phyloP scores from a whole-genome alignment of 1,140 invertebrate species.

The Phenacoccus solenopsis region DNA sequence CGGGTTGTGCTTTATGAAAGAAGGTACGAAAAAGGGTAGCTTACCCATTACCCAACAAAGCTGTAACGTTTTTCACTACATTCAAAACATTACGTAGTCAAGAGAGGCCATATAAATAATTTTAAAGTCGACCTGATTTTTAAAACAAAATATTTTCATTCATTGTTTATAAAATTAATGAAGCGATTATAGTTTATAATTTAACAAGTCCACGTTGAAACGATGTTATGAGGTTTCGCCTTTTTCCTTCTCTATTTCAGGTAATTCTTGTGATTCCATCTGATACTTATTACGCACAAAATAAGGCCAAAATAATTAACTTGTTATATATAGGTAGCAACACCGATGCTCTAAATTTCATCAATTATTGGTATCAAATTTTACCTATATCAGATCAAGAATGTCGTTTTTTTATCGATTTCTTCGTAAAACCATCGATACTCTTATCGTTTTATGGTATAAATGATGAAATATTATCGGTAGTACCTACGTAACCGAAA shows the following conservation, averaged over 20 bases:
- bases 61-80: not conserved
- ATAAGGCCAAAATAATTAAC: not conserved
- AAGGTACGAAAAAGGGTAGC: not conserved
- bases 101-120: not conserved
- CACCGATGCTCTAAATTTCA: not conserved
- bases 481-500: not conserved
- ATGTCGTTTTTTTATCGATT: not conserved
- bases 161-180: not conserved
- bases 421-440: not conserved
- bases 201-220: not conserved
- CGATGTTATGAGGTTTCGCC: not conserved
- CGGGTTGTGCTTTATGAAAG: not conserved
- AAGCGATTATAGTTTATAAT: not conserved
- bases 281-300: not conserved
- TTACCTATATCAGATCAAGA: not conserved
- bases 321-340: not conserved
- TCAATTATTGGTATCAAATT: no score
- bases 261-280: not conserved
- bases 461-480: not conserved
- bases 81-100: not conserved
- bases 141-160: not conserved
- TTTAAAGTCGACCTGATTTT: not conserved
- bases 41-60: not conserved
- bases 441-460: not conserved
- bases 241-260: not conserved